Evolutionary conservation across 2,797 vertebrate species (phyloP).

Genomic region (Tympanoctomys barrerae): DNA sequence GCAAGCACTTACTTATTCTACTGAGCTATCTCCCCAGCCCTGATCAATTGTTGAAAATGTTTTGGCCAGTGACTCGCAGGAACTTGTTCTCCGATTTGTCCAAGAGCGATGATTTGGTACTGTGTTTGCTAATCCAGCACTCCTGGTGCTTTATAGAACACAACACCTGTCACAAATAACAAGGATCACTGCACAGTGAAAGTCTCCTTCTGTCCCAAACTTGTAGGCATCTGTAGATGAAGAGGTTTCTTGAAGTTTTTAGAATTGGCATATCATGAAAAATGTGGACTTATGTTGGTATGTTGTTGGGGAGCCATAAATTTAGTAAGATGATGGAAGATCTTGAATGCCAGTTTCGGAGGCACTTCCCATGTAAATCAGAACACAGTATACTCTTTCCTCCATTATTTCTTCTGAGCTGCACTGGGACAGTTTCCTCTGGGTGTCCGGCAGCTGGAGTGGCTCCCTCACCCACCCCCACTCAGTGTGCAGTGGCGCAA

Average conservation of each 20-base stretch:
- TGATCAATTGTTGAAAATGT: neutral
- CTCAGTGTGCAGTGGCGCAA: neutral
- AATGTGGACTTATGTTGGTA: neutral
- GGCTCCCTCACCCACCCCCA: neutral
- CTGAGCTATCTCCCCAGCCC: too few species aligned
- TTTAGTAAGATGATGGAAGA: neutral
- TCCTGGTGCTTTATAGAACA: neutral
- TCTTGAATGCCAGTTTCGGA: neutral
- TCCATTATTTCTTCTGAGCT: neutral
- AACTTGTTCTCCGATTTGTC: neutral
- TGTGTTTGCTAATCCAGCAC: neutral
- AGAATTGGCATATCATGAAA: neutral
- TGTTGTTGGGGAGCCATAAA: neutral
- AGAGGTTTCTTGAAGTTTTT: neutral
- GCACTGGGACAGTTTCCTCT: neutral
- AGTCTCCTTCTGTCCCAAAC: neutral
- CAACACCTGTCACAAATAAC: fast-evolving
- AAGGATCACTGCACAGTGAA: neutral
- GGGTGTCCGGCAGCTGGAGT: neutral
- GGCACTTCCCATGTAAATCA: neutral
- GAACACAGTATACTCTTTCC: neutral
- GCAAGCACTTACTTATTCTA: too few species aligned
- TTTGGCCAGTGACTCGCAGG: neutral
- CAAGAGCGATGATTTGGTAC: neutral
- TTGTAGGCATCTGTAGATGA: neutral